Percentiles rank a stretch among this genome's conserved stretches.
phyloP scores from a whole-genome alignment of 2,113 vertebrate genomes.

The Xenopus tropicalis region DNA sequence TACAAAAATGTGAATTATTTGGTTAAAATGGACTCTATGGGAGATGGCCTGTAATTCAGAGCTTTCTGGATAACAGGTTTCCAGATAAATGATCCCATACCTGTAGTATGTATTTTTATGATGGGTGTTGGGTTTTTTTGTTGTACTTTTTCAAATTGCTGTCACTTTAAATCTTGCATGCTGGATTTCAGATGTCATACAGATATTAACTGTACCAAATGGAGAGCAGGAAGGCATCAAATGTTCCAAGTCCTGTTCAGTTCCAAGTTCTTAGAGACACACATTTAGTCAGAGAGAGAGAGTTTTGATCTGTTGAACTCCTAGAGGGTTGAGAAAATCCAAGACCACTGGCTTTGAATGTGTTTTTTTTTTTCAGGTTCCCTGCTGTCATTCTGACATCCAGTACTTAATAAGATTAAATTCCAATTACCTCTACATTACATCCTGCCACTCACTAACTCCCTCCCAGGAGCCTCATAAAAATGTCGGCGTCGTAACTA shows the following conservation, averaged over 20 bases:
- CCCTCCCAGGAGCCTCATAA: constrained; percentile 29
- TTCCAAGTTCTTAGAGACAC: neutral
- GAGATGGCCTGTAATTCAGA: no score
- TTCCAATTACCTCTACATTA: constrained; percentile 31
- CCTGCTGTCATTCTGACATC: constrained; percentile 26
- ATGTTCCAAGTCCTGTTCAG: constrained; percentile 1
- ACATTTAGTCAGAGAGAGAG: constrained; percentile 11
- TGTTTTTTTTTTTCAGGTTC: constrained; percentile 11
- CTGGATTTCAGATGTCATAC: neutral
- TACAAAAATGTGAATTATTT: no score
- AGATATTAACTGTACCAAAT: neutral
- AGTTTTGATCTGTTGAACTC: constrained; percentile 3
- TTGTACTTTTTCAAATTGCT: no score
- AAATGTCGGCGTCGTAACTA: constrained; percentile 28
- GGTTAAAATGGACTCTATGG: no score
- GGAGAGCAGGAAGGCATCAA: neutral
- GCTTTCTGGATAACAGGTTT: no score
- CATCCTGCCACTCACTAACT: constrained; percentile 35
- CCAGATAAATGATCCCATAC: no score
- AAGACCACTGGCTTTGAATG: neutral
- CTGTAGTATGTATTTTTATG: no score
- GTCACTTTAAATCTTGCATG: neutral
- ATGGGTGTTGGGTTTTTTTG: no score
- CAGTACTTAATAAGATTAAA: constrained; percentile 31
- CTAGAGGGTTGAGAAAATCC: constrained; percentile 1